Evolutionary conservation across 2,113 vertebrate species (phyloP).

Genomic region (Mustela nigripes): DNA sequence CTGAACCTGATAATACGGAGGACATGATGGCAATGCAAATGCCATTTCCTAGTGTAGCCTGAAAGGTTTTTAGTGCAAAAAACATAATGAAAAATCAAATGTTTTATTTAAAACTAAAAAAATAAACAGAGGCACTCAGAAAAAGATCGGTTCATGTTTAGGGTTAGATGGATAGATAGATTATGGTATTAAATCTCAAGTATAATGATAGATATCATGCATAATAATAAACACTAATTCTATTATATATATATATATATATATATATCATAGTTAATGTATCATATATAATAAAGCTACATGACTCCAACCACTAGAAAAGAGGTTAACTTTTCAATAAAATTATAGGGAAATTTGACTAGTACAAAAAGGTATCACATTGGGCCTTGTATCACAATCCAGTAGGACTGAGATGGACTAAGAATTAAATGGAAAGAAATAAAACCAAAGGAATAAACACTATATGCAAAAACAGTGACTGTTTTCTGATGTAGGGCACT

Average conservation of each 20-base stretch:
- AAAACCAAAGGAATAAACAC: background rate
- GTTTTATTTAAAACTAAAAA: background rate
- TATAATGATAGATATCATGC: background rate
- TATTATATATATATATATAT: background rate
- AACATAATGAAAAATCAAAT: background rate
- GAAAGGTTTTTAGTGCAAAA: background rate
- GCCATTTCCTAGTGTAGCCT: background rate
- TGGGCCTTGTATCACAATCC: background rate
- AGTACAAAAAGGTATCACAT: background rate
- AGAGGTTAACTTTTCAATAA: conserved; percentile 3
- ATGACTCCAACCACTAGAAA: background rate
- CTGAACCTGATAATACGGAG: background rate
- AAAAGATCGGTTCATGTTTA: background rate
- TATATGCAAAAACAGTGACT: background rate
- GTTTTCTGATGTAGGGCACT: background rate
- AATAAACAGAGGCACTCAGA: background rate
- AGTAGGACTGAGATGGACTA: background rate
- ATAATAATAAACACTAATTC: background rate
- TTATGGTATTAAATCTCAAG: background rate
- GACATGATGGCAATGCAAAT: background rate
- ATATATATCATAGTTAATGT: background rate
- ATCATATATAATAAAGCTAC: background rate
- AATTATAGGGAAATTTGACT: background rate
- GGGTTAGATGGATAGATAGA: background rate
- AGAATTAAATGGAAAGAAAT: conserved; percentile 36